Evolutionary conservation across 2,888 invertebrate species (phyloP).

Genomic region (Carabus problematicus): DNA sequence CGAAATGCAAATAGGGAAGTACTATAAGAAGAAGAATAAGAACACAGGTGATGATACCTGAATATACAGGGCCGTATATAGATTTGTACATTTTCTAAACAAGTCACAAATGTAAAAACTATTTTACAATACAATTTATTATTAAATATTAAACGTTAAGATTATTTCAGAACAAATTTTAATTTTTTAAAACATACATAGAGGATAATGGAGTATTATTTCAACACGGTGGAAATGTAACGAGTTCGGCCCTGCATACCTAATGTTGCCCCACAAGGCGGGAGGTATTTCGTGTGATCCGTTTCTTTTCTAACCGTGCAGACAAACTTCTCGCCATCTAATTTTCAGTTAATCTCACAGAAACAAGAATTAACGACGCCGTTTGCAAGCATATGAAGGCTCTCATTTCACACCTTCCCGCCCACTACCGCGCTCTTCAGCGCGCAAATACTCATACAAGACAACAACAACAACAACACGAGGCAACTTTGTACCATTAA

Average conservation of each 20-base stretch:
- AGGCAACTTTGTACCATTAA: constrained; percentile 58
- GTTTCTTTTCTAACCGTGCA: constrained; percentile 56
- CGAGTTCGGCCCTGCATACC: not conserved
- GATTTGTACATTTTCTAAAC: too few species aligned
- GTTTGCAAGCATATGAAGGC: constrained; percentile 60
- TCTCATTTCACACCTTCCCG: constrained; percentile 50
- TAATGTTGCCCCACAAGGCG: not conserved
- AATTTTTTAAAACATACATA: not conserved
- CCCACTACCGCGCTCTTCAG: too few species aligned
- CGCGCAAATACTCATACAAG: not conserved
- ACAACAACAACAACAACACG: not conserved
- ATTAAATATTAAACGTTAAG: too few species aligned
- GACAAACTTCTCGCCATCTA: constrained; percentile 60
- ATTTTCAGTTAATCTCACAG: constrained; percentile 61
- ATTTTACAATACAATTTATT: too few species aligned
- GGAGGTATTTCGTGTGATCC: constrained; percentile 23
- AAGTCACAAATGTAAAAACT: too few species aligned
- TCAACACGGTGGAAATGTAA: not conserved
- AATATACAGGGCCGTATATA: too few species aligned
- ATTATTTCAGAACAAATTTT: constrained; percentile 27
- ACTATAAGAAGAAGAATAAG: too few species aligned
- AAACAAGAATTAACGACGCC: constrained; percentile 62
- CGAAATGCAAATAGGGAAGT: too few species aligned
- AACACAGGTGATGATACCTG: too few species aligned
- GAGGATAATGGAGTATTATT: not conserved